Evolutionary conservation across 2,888 invertebrate species (phyloP).

Genomic region (Andrena trimmerana): DNA sequence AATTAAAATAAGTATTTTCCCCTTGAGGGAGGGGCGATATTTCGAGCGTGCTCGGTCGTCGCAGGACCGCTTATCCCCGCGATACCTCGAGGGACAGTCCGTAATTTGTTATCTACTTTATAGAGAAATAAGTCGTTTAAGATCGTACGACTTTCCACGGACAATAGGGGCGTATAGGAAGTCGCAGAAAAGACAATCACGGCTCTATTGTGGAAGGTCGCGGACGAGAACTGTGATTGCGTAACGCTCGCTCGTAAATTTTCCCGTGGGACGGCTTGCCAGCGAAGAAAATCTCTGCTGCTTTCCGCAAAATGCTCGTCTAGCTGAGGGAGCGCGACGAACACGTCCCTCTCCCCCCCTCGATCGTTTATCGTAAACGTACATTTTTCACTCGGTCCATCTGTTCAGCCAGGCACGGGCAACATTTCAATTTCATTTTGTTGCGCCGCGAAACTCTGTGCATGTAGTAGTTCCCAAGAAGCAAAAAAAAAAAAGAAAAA

Average conservation of each 20-base stretch:
- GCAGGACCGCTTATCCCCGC: neutral
- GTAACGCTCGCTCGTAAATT: constrained; percentile 55
- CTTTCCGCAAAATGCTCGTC: constrained; percentile 25
- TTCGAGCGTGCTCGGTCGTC: neutral
- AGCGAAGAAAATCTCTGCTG: constrained; percentile 31
- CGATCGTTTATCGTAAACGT: neutral
- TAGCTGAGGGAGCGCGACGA: neutral
- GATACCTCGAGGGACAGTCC: neutral
- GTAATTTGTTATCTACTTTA: neutral
- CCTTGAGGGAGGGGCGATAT: neutral
- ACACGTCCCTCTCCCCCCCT: neutral
- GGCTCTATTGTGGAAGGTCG: constrained; percentile 53
- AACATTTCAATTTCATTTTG: neutral
- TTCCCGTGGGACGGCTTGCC: constrained; percentile 1
- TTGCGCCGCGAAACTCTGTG: neutral
- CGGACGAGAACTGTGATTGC: constrained; percentile 46
- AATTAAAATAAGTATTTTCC: no score
- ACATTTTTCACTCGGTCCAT: neutral
- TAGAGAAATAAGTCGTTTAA: neutral
- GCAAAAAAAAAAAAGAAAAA: neutral
- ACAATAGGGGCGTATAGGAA: constrained; percentile 40
- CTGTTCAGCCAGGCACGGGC: neutral
- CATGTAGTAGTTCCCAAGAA: neutral
- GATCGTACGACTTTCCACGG: neutral
- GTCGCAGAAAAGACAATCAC: constrained; percentile 54